Evolutionary conservation across 2,113 vertebrate genomes (phyloP), one percentile per base, ranked within the genome.

Genomic region (Artemisiospiza belli): DNA sequence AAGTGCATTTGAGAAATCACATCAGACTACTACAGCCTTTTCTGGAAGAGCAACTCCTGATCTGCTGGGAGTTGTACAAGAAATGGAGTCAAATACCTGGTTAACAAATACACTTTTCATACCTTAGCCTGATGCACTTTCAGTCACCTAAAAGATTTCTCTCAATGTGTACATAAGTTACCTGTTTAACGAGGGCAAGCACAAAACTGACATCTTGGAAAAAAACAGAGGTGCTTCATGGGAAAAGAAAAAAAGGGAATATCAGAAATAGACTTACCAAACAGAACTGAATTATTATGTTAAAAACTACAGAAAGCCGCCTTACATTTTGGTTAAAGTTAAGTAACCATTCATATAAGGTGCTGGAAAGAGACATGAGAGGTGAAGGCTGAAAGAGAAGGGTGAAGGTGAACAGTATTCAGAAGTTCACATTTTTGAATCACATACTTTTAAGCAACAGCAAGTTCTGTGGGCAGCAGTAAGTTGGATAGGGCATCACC

Each of bases 121-220:
- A 39, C 20, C 7, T 74, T 31, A 51, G 15, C 31, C 11, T 54
- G 33, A 24, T 15, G 31, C 5, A 24, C 8, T 72, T 72, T 15
- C 18, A 27, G 18, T 11, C 35, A 23, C 16, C 39, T 43, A 27
- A 55, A 54, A 44, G 51, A 23, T 14, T 78, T 52, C 22, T 58
- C 22, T 69, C 7, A 22, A 14, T 11, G 46, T 6, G 8, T 39
- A 3, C 2, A 1, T 6, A 62, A 47, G 25, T 23, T 25, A 25
- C 9, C 11, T 3, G 1, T 59, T 66, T 49, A 62, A 46, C 0
- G 0, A 83, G 12, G 15, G 15, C 43, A 78, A 68, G 21, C 4
- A 30, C 11, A 43, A 72, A 74, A 24, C 7, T 12, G n/a, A 8
- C 12, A 31, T 37, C 22, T 52, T 7, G 2, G 41, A 39, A 77